These are phyloP conservation scores for Bos javanicus DNA, from an alignment of 2,113 vertebrate species.

Conservation along the genomic window DNA sequence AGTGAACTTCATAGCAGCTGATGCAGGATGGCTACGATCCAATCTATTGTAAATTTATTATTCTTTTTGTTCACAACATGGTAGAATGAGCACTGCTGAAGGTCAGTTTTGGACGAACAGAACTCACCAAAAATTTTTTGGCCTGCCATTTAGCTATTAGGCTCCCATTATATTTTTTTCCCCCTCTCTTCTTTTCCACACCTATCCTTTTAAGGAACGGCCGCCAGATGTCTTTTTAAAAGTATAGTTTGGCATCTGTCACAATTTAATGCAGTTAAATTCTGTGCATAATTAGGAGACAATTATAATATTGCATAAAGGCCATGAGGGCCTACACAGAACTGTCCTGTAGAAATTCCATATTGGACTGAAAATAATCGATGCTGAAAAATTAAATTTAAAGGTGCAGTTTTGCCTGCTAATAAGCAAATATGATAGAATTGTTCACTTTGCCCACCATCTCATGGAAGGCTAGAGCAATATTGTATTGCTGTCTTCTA, in stretches of 20 bases:
- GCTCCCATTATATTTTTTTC: background rate
- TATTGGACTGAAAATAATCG: slow-evolving; percentile 29
- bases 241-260: slow-evolving; percentile 27
- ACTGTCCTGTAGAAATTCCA: background rate
- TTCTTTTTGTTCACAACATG: background rate
- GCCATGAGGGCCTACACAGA: background rate
- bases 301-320: slow-evolving; percentile 17
- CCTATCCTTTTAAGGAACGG: background rate
- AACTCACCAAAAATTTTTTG: background rate
- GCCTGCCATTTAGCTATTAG: slow-evolving; percentile 1
- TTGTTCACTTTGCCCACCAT: background rate
- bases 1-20: background rate
- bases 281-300: slow-evolving; percentile 12
- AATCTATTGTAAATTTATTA: background rate
- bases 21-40: background rate
- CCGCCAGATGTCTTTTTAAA: slow-evolving; percentile 18
- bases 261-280: slow-evolving; percentile 23
- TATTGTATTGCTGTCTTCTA: background rate
- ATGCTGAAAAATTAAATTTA: background rate
- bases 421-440: background rate
- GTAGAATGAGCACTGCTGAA: background rate
- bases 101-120: background rate
- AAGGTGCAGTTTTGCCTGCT: background rate
- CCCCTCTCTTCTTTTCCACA: background rate
- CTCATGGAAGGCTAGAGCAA: background rate